These are phyloP conservation scores for Tricholaema leucomelas DNA, from an alignment of 2,113 vertebrate genomes.

Conservation along the genomic window DNA sequence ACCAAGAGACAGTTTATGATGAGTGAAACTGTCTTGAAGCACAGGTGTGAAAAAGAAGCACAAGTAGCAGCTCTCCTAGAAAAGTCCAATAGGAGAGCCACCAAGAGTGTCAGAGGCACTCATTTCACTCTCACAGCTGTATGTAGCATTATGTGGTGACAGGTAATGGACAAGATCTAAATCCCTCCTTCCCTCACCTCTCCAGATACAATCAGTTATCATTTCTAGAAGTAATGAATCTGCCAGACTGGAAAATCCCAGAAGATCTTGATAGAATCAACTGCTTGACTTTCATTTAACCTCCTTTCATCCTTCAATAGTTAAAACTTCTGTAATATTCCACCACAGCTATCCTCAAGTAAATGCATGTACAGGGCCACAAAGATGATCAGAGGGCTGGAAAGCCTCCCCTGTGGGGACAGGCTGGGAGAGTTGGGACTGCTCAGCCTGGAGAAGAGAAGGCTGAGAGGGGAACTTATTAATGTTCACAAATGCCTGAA, in stretches of 20 bases:
- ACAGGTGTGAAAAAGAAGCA: not conserved
- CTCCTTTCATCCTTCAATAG: slow-evolving; percentile 40
- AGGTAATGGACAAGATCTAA: slow-evolving; percentile 42
- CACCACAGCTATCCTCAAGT: not conserved
- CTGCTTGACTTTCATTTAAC: slow-evolving; percentile 61
- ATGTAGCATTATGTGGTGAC: slow-evolving; percentile 43
- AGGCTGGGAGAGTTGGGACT: no score
- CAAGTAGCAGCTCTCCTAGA: not conserved
- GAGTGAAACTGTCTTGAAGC: not conserved
- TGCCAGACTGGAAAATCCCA: slow-evolving; percentile 53
- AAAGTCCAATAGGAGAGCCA: not conserved
- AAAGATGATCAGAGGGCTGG: no score
- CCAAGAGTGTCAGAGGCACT: not conserved
- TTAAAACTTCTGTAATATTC: not conserved
- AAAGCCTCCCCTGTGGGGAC: no score
- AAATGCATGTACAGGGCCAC: not conserved
- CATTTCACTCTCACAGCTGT: not conserved
- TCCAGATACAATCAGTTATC: slow-evolving; percentile 64
- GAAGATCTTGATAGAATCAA: slow-evolving; percentile 36
- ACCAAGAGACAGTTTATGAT: not conserved
- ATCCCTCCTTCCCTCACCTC: slow-evolving; percentile 5
- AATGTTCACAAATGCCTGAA: no score
- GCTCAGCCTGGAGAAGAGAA: no score
- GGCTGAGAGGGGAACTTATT: no score
- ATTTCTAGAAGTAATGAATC: slow-evolving; percentile 67